Evolutionary conservation across 2,113 vertebrate species (phyloP).

Genomic region (Rhipidura dahli): DNA sequence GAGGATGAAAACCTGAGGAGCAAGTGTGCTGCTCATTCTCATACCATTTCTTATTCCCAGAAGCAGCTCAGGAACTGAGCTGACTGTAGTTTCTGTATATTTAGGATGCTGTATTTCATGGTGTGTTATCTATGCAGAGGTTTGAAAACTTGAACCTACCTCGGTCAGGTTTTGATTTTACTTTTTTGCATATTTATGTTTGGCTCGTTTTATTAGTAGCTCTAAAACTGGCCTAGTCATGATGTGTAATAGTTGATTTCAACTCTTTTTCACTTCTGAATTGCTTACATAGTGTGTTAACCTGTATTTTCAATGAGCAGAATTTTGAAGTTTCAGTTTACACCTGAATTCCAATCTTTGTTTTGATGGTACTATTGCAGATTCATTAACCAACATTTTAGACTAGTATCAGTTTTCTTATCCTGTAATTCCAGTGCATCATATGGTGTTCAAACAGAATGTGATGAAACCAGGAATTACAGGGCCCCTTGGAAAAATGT

Average conservation of each 20-base stretch:
- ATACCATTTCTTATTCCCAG: not conserved
- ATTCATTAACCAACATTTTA: not conserved
- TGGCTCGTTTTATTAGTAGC: not conserved
- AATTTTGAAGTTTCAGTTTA: not conserved
- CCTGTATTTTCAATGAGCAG: not conserved
- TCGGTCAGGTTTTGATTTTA: not conserved
- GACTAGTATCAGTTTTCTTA: not conserved
- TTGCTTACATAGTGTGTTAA: not conserved
- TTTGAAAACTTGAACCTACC: not conserved
- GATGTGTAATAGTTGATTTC: not conserved
- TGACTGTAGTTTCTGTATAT: not conserved
- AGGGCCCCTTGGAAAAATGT: not conserved
- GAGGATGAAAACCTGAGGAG: not conserved
- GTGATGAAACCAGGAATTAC: not conserved
- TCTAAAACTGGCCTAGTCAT: not conserved
- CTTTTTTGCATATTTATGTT: not conserved
- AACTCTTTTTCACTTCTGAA: not conserved
- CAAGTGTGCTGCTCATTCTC: not conserved
- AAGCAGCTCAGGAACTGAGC: not conserved
- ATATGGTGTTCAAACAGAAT: not conserved
- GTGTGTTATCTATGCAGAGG: not conserved
- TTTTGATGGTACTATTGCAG: not conserved
- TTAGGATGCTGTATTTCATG: not conserved
- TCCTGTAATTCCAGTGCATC: not conserved
- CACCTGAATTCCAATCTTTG: not conserved